Base-by-base conservation (phyloP, 2,888 invertebrate genomes). In the Amblyjoppa proteus region DNA sequence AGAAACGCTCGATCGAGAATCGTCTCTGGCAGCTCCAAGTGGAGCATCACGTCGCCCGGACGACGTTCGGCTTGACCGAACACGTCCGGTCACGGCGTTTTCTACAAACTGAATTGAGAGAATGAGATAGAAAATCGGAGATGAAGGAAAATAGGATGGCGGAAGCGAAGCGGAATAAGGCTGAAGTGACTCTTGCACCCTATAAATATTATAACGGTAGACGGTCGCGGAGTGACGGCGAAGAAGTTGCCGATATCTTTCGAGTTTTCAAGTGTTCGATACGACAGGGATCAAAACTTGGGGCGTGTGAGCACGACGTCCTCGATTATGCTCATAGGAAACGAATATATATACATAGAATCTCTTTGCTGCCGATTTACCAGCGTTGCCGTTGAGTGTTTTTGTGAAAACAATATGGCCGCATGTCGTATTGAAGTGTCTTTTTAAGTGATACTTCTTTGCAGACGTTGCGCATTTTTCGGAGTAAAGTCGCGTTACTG, bases 31-130 rank as follows among this genome's bases (percentile, higher is more conserved):
- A 56, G 75, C 45, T 76, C 70, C 61, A 76, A 69, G 25, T 45
- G 28, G 61, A 49, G 68, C 75, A 81, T 76, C 76, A 75, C 20
- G 81, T 75, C 70, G 81, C 41, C 70, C 68, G 81, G 70, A 81
- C 58, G 51, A 66, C 68, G 69, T 81, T 81, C 81, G 13, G 75
- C 61, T 81, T 76, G 75, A 76, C 81, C 70, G 75, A 70, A 76
- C 53, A 70, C 76, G 76, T 75, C 70, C 76, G 51, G 16, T 13
- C 45, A 13, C 73, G 58, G 81, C 70, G 71, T 75, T 76, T 81
- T 45, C 70, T 70, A 41, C 16, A 53, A 61, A 38, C 38, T 76
- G 49, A 49, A 76, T 81, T 7, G 74, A 61, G 41, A 45, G 74
- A 41, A 31, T 16, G 45, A 58, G 41, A 74, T 34, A 74, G 74